Evolutionary conservation across 2,888 invertebrate species (phyloP).

Genomic region (Netelia fuscicornis): DNA sequence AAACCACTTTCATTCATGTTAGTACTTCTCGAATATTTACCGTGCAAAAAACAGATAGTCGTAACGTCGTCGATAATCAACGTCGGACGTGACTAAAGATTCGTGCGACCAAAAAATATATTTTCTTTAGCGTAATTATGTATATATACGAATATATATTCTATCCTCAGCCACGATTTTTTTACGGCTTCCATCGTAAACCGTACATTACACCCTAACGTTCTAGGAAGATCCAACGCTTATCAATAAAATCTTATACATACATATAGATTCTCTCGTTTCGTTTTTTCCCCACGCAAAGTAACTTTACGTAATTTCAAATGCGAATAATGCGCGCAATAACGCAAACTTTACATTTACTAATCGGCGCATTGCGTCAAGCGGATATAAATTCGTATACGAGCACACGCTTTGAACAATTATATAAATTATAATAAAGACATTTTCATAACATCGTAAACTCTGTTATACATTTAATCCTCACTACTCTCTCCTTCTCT

Average conservation of each 20-base stretch:
- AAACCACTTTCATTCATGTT: background rate
- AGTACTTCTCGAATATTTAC: slow-evolving; percentile 23
- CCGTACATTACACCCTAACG: background rate
- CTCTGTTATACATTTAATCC: slow-evolving; percentile 41
- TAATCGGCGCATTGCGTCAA: slow-evolving; percentile 13
- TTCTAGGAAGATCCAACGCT: slow-evolving; percentile 24
- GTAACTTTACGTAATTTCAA: slow-evolving; percentile 33
- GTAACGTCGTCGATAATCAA: slow-evolving; percentile 28
- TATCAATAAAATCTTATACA: background rate
- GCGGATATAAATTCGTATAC: slow-evolving; percentile 38
- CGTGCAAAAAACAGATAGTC: slow-evolving; percentile 43
- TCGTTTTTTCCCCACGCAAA: background rate
- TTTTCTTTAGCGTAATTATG: slow-evolving; percentile 36
- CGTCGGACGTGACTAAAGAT: slow-evolving; percentile 6
- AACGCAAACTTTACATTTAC: slow-evolving; percentile 6
- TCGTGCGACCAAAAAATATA: slow-evolving; percentile 51
- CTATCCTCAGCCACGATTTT: slow-evolving; percentile 7
- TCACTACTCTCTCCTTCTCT: slow-evolving; percentile 36
- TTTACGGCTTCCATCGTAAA: slow-evolving; percentile 20
- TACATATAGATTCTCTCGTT: background rate
- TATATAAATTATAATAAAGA: slow-evolving; percentile 60
- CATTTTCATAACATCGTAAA: slow-evolving; percentile 34
- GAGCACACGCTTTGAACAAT: slow-evolving; percentile 53
- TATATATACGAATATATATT: slow-evolving; percentile 24
- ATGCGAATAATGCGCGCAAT: slow-evolving; percentile 28